Base-by-base conservation (phyloP, 2,113 vertebrate genomes). In the Eretmodus cyanostictus region DNA sequence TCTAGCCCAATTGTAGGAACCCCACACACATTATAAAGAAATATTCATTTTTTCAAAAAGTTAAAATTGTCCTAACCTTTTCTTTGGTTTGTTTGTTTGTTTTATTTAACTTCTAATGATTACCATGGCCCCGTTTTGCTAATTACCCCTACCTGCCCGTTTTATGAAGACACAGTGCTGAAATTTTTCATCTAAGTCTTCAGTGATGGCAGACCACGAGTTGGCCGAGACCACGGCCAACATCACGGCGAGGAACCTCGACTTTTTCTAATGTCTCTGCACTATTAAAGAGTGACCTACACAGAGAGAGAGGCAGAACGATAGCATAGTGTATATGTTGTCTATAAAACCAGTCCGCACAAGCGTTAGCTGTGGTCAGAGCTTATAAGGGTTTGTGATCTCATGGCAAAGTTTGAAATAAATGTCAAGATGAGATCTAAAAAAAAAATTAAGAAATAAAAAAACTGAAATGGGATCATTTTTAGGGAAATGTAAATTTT, bases 41-140 rank as follows among this genome's bases (percentile, higher is more conserved):
- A 78, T 29, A 49, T 85, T 83, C 54, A 68, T 93, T 94, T 89
- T 86, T 92, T 84, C 73, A 86, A 88, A 90, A 94, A 94, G 80
- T 59, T 86, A 93, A 88, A 89, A 91, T 89, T 73, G 87, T 92
- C 88, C 88, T 78, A 92, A 94, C 91, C 93, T 86, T 86, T 90
- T 96, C 95, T 96, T 96, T 96, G 96, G 95, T 96, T 95, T 93
- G 84, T 87, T 68, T 76, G 16, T 85, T 24, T 61, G 8, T 81
- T 59, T 83, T 14, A 36, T 68, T 83, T 83, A 78, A 89, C 40
- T 83, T 78, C 81, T 86, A 87, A 81, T 89, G 81, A 88, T 86
- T 85, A 89, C 63, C 82, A 85, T 92, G 92, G 92, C 89, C 92
- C 76, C 89, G 17, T 86, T 82, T 85, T 63, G 91, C 81, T 87